A percentile compares a stretch with the other conserved stretches of the same genome.
These are phyloP conservation scores for Tethya wilhelma DNA, from an alignment of 37 sponge, comb jelly and placozoan genomes.

Conservation along the genomic window DNA sequence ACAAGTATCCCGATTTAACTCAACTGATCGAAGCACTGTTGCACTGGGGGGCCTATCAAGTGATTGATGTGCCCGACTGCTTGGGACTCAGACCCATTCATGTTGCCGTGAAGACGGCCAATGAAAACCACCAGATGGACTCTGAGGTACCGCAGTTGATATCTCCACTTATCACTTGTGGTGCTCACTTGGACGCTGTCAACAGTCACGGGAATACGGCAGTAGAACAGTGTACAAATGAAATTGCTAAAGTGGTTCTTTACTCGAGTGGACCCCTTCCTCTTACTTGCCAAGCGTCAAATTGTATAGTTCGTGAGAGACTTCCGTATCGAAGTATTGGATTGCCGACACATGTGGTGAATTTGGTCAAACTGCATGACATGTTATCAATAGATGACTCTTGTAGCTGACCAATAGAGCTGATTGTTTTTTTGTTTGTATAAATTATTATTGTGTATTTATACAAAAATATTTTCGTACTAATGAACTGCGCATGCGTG, in stretches of 20 bases:
- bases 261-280: conserved; percentile 46
- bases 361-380: conserved; percentile 50
- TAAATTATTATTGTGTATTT: not conserved
- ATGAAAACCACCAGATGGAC: conserved; percentile 8
- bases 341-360: conserved; percentile 50
- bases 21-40: conserved; percentile 55
- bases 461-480: not conserved
- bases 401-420: not conserved
- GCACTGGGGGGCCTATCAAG: conserved; percentile 72
- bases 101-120: conserved; percentile 27
- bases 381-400: not conserved
- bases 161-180: conserved; percentile 35
- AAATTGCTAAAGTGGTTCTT: conserved; percentile 27
- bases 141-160: conserved; percentile 33
- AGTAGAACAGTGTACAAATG: conserved; percentile 23
- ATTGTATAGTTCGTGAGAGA: conserved; percentile 15
- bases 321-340: conserved; percentile 36
- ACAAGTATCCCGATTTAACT: conserved; percentile 25
- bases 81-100: conserved; percentile 68
- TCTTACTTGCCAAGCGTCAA: conserved; percentile 40
- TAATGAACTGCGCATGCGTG: not conserved
- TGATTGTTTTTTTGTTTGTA: not conserved
- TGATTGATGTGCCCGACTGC: conserved; percentile 39
- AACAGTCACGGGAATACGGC: conserved; percentile 29
- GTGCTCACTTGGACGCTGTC: conserved; percentile 61